These are phyloP conservation scores for Bubo blakistoni DNA, from an alignment of 2,113 vertebrate species.

Conservation along the genomic window DNA sequence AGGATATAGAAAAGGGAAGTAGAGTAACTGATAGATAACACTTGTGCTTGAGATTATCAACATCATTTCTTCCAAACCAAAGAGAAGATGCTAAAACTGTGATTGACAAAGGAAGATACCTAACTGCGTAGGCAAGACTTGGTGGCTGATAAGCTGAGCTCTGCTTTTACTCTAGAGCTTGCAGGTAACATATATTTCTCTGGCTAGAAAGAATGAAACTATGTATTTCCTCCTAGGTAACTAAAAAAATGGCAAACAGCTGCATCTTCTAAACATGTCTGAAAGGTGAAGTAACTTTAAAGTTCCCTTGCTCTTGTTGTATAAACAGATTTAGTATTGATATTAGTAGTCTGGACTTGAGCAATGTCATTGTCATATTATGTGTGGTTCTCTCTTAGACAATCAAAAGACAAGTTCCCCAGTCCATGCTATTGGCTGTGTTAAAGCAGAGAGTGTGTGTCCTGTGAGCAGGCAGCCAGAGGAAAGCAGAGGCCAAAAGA, in stretches of 20 bases:
- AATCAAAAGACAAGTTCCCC: not conserved
- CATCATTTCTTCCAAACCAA: not conserved
- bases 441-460: not conserved
- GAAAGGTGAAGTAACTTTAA: not conserved
- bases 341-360: not conserved
- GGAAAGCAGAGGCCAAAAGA: not conserved
- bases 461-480: not conserved
- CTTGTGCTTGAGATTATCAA: not conserved
- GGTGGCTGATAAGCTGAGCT: not conserved
- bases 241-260: not conserved
- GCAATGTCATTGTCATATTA: not conserved
- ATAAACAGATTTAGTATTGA: not conserved
- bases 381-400: not conserved
- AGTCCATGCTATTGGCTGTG: rapidly evolving
- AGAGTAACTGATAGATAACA: not conserved
- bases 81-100: not conserved
- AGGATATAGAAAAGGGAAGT: not conserved
- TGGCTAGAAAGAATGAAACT: not conserved
- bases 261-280: not conserved
- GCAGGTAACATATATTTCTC: not conserved
- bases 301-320: not conserved
- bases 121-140: not conserved
- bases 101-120: not conserved
- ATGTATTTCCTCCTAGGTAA: not conserved
- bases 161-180: not conserved